Base-by-base conservation (phyloP, 1,140 invertebrate genomes). In the Heterodera schachtii region DNA sequence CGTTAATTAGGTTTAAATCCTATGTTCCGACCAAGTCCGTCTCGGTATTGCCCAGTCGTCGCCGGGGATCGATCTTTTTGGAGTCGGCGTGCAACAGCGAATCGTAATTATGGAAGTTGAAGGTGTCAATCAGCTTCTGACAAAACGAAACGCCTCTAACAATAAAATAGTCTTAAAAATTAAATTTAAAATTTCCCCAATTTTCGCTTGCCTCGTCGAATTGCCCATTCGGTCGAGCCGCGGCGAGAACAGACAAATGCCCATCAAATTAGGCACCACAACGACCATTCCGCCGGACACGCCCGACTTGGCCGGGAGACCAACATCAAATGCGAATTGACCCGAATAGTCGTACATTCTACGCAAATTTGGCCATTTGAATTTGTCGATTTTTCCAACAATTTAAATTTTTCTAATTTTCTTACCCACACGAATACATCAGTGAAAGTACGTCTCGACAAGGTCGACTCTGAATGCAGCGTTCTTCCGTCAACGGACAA, bases 21-120 rank as follows among this genome's bases (percentile, higher is more conserved):
- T 31, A 0, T 70, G 67, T 47, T 57, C 46, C 44, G 13, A 78
- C 95, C 81, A 94, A 94, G n/a, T 96, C 92, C 2, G 95, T 95
- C 90, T 95, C 95, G 0, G 94, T 94, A 90, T 97, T 95, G 88
- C 95, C 95, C 88, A 95, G 94, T 90, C 95, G 94, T 79, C 95
- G 93, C 84, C 96, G 93, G 0, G 96, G 96, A 90, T 97, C 96
- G 81, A 87, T 88, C 88, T 94, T 94, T 89, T 98, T 98, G 88
- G 95, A 94, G 7, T 94, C 94, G 6, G 95, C 94, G 89, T 98
- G 95, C 84, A 94, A 94, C 67, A 98, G 92, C 90, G 96, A 97
- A 86, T 98, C 97, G 88, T 97, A 98, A 87, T 97, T 94, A 91
- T 98, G 97, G 90, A 98, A 98, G 89, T 97, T 98, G 90, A 97